These are phyloP conservation scores for Drosophila takahashii DNA, from an alignment of 1,140 invertebrate species.

Conservation along the genomic window DNA sequence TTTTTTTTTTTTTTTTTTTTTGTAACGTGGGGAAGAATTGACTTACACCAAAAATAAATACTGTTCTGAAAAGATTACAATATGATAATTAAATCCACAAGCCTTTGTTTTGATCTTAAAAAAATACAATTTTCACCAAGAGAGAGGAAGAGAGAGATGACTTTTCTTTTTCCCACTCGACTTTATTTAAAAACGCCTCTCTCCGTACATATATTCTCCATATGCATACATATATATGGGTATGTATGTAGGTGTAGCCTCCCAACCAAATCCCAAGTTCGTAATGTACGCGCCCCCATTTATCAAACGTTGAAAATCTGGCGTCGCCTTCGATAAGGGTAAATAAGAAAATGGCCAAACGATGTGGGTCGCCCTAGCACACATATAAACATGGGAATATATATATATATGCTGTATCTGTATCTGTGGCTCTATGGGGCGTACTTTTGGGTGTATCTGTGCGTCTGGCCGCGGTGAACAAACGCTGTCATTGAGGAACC, in stretches of 20 bases:
- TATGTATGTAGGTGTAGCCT: constrained; percentile 13
- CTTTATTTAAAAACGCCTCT: not conserved
- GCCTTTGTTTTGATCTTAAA: no score
- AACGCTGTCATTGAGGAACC: constrained; percentile 60
- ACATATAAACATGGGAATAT: not conserved
- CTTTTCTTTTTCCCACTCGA: not conserved
- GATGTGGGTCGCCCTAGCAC: constrained; percentile 47
- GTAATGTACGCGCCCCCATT: constrained; percentile 66
- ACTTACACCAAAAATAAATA: no score
- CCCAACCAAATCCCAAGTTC: constrained; percentile 55
- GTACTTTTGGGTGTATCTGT: constrained; percentile 29
- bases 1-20: no score
- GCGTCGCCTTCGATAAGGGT: constrained; percentile 67
- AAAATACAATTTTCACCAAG: no score
- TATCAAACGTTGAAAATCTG: constrained; percentile 74
- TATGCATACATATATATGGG: not conserved
- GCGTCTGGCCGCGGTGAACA: constrained; percentile 38
- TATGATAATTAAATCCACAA: no score
- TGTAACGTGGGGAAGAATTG: no score
- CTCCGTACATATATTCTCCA: not conserved
- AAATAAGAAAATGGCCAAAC: constrained; percentile 74
- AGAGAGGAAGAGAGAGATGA: no score
- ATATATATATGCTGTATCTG: constrained; percentile 16
- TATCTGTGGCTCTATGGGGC: constrained; percentile 24
- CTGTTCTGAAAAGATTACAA: no score